Evolutionary conservation across 2,888 invertebrate genomes (phyloP), one percentile per base, ranked within the genome.

Genomic region (Polydrusus tereticollis): DNA sequence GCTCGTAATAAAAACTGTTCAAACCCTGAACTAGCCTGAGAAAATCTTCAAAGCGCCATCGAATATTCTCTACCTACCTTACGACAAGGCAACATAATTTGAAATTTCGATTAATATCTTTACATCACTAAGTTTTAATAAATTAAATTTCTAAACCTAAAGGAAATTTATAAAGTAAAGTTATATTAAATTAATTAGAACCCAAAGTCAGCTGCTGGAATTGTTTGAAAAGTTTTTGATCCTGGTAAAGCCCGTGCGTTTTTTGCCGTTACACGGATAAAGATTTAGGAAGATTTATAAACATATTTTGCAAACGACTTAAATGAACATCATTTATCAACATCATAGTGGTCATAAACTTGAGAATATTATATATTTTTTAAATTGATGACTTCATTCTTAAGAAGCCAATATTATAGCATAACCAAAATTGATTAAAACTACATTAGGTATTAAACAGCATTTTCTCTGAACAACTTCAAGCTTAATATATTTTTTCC

Each of bases 221-320:
- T 43, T 60, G 41, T 60, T 43, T 14, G 50, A 50, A 64, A 52
- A 47, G 16, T 43, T 62, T 62, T 45, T 62, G 62, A 62, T 62
- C 62, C 45, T 21, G 43, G 43, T 16, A 43, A 43, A 43, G 16
- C 12, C 18, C 12, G 43, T 43, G 59, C 59, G 20, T 29, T n/a
- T 36, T 38, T 41, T 21, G 12, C 38, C 12, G 52, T 29, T 21
- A 20, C 59, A 21, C 21, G 41, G 20, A 59, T 59, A 38, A 38
- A 59, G 59, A 59, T 59, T 59, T 38, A 20, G 10, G 41, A 18
- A 41, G 59, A 59, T 59, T 59, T 59, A 59, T 41, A 59, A 59
- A 59, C 59, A 59, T 41, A 41, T 41, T 59, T 59, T 23, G 21
- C 21, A 41, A 33, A 29, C n/a, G 41, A 59, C 16, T 78, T 43